phyloP scores from a whole-genome alignment of 2,113 vertebrate species.

The Macquaria australasica region DNA sequence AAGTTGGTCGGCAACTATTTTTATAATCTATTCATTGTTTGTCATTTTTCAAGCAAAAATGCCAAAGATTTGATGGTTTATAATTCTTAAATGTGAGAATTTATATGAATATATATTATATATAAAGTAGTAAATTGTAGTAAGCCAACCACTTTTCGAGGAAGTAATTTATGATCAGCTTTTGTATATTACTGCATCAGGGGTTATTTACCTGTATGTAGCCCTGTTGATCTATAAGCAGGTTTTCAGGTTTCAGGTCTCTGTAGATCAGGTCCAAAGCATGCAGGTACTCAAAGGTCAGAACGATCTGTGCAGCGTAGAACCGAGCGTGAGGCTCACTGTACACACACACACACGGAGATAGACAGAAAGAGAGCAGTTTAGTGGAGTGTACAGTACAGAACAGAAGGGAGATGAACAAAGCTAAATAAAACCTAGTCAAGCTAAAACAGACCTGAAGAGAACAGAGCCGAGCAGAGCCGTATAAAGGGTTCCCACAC shows the following conservation, averaged over 20 bases:
- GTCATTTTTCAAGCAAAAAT: too few relatives aligned
- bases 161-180: neutral
- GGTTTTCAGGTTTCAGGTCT: constrained; percentile 82
- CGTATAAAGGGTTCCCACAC: too few relatives aligned
- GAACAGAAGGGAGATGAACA: neutral
- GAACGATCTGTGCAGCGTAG: constrained; percentile 82
- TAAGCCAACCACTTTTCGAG: neutral
- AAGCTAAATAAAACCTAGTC: neutral
- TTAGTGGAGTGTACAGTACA: neutral
- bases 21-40: too few relatives aligned
- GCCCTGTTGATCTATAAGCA: constrained; percentile 79
- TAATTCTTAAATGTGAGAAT: too few relatives aligned
- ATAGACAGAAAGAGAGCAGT: neutral
- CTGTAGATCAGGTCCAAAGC: constrained; percentile 84
- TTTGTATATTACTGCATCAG: neutral
- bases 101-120: neutral
- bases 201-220: constrained; percentile 74
- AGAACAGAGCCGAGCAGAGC: neutral
- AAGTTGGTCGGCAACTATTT: too few relatives aligned
- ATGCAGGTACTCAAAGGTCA: constrained; percentile 82
- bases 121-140: neutral
- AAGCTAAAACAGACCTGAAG: neutral
- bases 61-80: too few relatives aligned
- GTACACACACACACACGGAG: constrained; percentile 7
- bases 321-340: constrained; percentile 82